Conservation (phyloP, 1,140 invertebrate genomes). For the Eurosta solidaginis region DNA sequence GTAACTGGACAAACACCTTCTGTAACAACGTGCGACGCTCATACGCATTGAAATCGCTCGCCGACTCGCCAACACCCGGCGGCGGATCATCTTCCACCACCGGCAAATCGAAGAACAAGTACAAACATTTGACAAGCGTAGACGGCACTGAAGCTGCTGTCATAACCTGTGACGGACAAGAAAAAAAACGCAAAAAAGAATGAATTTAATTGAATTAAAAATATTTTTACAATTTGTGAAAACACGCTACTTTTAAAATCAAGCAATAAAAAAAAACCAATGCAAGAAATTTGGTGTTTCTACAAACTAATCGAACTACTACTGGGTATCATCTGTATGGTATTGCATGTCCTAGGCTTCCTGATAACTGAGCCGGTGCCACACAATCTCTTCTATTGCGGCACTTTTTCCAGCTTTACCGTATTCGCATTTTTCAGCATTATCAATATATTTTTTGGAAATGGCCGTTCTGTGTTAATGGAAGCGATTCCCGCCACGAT, state of each 20-base stretch:
- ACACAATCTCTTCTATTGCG: conserved; percentile 33
- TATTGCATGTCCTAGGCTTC: conserved; percentile 28
- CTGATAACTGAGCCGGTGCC: conserved; percentile 13
- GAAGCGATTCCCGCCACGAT: conserved; percentile 60
- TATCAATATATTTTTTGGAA: not conserved
- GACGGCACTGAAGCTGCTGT: conserved; percentile 93
- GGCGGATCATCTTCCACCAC: conserved; percentile 77
- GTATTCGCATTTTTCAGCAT: not conserved
- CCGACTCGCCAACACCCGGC: conserved; percentile 45
- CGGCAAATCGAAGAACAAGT: conserved; percentile 97
- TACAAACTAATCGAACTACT: conserved; percentile 30
- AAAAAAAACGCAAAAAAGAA: not conserved
- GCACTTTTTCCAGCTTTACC: conserved; percentile 33
- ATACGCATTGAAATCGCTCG: conserved; percentile 86
- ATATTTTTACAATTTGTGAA: too few relatives aligned
- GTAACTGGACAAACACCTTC: conserved; percentile 96
- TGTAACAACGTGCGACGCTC: conserved; percentile 91
- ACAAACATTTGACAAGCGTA: conserved; percentile 97
- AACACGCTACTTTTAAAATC: not conserved
- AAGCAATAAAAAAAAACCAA: not conserved
- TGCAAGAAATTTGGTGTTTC: conserved; percentile 34
- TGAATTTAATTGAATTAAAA: conserved; percentile 7
- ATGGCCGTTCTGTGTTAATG: not conserved
- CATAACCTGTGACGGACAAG: conserved; percentile 74
- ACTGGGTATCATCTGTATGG: not conserved